Evolutionary conservation across 1,140 invertebrate genomes (phyloP).

Genomic region (Platorchestia sp.): DNA sequence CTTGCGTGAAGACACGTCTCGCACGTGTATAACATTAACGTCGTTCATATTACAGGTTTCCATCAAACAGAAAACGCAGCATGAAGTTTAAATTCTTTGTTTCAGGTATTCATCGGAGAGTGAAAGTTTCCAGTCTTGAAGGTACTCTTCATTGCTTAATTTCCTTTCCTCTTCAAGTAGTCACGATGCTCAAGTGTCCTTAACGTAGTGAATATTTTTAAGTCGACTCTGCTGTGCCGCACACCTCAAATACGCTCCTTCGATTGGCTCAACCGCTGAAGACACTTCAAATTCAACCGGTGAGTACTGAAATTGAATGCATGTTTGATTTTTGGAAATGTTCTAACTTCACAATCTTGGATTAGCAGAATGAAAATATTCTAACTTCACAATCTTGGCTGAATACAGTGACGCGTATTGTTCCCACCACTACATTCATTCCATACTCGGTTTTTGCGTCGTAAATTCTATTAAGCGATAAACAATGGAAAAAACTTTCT

Average conservation of each 20-base stretch:
- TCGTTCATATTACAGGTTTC: not conserved
- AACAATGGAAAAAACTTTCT: too few relatives aligned
- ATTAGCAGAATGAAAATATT: too few relatives aligned
- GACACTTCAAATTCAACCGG: not conserved
- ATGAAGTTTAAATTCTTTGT: not conserved
- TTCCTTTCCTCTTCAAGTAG: not conserved
- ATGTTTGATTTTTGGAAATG: not conserved
- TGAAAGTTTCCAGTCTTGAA: not conserved
- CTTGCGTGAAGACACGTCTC: not conserved
- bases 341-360: not conserved
- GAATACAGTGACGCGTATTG: too few relatives aligned
- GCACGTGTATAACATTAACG: not conserved
- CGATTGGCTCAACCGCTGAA: not conserved
- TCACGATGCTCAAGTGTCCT: not conserved
- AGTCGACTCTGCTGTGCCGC: not conserved
- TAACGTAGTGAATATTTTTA: not conserved
- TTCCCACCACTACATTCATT: too few relatives aligned
- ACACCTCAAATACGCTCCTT: not conserved
- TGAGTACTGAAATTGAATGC: not conserved
- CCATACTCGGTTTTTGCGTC: too few relatives aligned
- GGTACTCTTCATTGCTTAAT: not conserved
- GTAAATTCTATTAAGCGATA: too few relatives aligned
- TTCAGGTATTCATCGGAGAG: not conserved
- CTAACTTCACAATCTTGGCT: too few relatives aligned
- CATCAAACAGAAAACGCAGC: not conserved